Evolutionary conservation across 2,113 vertebrate species (phyloP).

Genomic region (Calonectris borealis): DNA sequence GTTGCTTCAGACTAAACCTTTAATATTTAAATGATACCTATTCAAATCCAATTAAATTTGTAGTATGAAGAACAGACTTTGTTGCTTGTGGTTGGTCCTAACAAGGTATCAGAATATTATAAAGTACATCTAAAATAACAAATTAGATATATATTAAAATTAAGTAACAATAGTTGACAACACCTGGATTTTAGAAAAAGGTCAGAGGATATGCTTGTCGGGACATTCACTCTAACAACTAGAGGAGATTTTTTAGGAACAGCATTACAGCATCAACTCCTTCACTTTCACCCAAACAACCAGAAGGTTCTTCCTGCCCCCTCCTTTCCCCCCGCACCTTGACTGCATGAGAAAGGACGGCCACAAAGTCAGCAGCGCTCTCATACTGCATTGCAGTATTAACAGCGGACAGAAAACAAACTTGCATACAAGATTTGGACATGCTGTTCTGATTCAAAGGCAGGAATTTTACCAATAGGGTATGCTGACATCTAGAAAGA

Average conservation of each 20-base stretch:
- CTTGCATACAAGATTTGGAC: not conserved
- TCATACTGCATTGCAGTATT: conserved; percentile 33
- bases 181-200: not conserved
- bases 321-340: not conserved
- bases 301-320: not conserved
- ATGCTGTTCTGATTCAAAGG: not conserved
- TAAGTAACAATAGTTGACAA: not conserved
- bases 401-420: conserved; percentile 31
- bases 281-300: not conserved
- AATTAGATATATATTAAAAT: not conserved
- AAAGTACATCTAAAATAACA: not conserved
- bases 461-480: not conserved
- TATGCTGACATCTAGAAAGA: not conserved
- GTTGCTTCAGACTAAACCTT: not conserved
- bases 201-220: not conserved
- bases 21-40: not conserved
- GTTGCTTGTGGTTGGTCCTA: not conserved
- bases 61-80: not conserved
- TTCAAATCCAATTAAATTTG: not conserved
- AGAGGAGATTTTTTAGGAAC: not conserved
- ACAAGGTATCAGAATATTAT: not conserved
- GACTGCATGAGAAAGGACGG: not conserved
- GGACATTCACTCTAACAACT: not conserved
- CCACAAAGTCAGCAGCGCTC: not conserved
- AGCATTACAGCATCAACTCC: not conserved